Evolutionary conservation across 2,113 vertebrate genomes (phyloP).

Genomic region (Okapia johnstoni): DNA sequence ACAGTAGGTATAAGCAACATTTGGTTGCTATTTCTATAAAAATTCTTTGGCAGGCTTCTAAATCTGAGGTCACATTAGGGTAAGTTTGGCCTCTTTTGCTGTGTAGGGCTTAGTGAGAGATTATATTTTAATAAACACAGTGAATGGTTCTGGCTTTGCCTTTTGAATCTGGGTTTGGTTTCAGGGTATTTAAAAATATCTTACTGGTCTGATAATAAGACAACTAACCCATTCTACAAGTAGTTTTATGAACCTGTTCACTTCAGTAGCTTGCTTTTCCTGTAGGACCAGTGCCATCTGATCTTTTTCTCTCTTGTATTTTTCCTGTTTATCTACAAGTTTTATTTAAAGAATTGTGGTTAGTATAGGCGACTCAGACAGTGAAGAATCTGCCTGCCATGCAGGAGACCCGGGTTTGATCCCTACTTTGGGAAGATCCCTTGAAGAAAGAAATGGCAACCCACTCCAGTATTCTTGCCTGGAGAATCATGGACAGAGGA

Average conservation of each 20-base stretch:
- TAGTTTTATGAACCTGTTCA: slow-evolving; percentile 31
- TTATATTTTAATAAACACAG: slow-evolving; percentile 30
- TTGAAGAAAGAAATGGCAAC: background rate
- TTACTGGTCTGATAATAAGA: slow-evolving; percentile 41
- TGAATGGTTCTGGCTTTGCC: slow-evolving; percentile 20
- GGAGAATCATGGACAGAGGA: background rate
- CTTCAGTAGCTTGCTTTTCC: slow-evolving; percentile 1
- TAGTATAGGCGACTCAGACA: background rate
- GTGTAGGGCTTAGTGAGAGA: background rate
- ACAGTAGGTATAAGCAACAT: background rate
- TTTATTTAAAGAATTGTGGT: slow-evolving; percentile 17
- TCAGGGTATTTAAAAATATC: slow-evolving; percentile 60
- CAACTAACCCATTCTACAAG: background rate
- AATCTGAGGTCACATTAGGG: slow-evolving; percentile 20
- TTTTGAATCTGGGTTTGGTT: slow-evolving; percentile 38
- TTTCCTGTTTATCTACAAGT: slow-evolving; percentile 22
- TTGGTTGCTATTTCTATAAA: slow-evolving; percentile 39
- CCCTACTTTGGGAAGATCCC: background rate
- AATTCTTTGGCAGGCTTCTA: slow-evolving; percentile 8
- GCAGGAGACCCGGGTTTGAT: background rate
- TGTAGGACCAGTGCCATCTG: background rate
- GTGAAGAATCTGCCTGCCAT: background rate
- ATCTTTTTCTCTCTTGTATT: background rate
- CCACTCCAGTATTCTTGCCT: background rate
- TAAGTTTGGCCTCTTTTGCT: slow-evolving; percentile 5